Evolutionary conservation across 1,140 invertebrate species (phyloP).

Genomic region (Drosophila setifemur): DNA sequence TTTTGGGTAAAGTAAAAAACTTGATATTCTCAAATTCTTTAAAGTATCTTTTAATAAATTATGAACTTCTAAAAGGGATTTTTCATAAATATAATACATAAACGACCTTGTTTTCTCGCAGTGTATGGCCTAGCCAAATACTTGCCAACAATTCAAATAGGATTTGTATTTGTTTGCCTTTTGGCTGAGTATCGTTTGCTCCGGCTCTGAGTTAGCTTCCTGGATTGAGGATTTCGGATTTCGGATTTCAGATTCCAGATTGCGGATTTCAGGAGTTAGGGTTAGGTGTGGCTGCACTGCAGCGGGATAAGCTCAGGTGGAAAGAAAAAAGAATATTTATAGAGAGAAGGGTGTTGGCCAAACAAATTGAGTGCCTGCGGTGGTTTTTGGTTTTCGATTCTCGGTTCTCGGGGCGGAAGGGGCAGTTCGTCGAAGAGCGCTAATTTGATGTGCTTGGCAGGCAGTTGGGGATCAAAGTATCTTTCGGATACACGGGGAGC

Average conservation of each 20-base stretch:
- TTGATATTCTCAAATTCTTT: too few species aligned
- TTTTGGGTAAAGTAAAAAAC: too few species aligned
- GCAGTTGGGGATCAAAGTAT: slow-evolving; percentile 3
- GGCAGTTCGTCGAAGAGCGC: slow-evolving; percentile 17
- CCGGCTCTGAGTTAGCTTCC: not conserved
- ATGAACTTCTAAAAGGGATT: too few species aligned
- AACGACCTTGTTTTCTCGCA: not conserved
- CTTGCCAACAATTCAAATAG: slow-evolving; percentile 28
- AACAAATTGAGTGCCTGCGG: slow-evolving; percentile 38
- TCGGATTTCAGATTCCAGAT: not conserved
- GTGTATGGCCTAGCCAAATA: slow-evolving; percentile 5
- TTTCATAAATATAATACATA: too few species aligned
- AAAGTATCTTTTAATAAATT: too few species aligned
- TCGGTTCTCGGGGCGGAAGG: too few species aligned
- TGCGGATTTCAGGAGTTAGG: not conserved
- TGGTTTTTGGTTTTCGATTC: too few species aligned
- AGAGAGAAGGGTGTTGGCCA: slow-evolving; percentile 32
- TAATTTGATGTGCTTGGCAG: slow-evolving; percentile 39
- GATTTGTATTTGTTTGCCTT: slow-evolving; percentile 55
- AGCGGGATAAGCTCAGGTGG: not conserved
- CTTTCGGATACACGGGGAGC: slow-evolving; percentile 11
- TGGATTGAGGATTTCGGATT: not conserved
- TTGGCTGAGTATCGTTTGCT: slow-evolving; percentile 28
- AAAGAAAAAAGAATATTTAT: too few species aligned
- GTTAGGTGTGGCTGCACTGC: slow-evolving; percentile 2